A percentile compares a stretch with the other conserved stretches of the same genome.
phyloP scores from a whole-genome alignment of 2,797 vertebrate genomes.

The Geranospiza caerulescens region DNA sequence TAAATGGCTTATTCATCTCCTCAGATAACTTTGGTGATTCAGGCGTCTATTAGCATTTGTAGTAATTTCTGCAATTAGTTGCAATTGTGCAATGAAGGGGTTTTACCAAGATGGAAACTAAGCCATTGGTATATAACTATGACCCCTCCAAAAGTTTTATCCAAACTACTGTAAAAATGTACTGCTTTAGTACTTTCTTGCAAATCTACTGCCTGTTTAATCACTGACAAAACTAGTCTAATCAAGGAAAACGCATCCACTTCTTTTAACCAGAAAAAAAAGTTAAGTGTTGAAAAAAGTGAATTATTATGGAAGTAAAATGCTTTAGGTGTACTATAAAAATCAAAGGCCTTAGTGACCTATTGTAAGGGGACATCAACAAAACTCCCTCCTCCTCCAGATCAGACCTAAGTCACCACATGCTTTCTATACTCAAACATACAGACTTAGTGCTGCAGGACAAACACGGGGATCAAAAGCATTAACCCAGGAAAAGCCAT shows the following conservation, averaged over 20 bases:
- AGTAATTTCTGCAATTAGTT: background rate
- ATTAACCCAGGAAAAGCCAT: background rate
- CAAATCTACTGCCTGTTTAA: background rate
- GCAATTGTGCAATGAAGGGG: background rate
- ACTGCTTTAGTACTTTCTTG: background rate
- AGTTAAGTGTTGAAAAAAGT: background rate
- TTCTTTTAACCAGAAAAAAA: background rate
- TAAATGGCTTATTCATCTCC: background rate
- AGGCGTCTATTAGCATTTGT: background rate
- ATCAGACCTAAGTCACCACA: background rate
- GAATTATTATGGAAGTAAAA: background rate
- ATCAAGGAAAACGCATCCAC: background rate
- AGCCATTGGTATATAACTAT: background rate
- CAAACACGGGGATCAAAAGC: background rate
- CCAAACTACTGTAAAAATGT: background rate
- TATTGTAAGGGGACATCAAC: background rate
- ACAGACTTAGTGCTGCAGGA: background rate
- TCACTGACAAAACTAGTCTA: background rate
- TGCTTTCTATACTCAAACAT: background rate
- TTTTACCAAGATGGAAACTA: background rate
- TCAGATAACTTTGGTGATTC: background rate
- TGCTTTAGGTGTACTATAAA: background rate
- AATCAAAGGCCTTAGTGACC: background rate
- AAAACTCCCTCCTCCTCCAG: background rate
- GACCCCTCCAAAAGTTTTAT: background rate